Base-by-base conservation (phyloP, 92 coral and sea anemone species). In the Porites lobata region DNA sequence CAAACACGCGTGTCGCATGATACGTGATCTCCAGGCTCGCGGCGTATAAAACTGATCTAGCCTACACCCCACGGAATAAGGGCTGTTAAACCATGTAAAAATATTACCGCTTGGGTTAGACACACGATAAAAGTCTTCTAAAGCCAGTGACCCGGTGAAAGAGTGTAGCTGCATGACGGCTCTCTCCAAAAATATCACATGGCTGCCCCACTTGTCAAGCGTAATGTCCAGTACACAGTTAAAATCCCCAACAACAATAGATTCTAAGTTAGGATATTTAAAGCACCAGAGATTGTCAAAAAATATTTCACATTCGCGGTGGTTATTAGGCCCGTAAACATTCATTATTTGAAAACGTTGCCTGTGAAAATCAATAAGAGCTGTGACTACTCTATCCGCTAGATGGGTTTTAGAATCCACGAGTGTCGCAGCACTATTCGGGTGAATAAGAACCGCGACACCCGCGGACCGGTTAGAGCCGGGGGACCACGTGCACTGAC, bases 401-500 rank as follows among this genome's bases (percentile, higher is more conserved):
- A 59, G n/a, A 67, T 68, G 68, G 9, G n/a, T 14, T 7, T 68
- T 19, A 2, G 3, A 14, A 72, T 51, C 24, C 7, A 2, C 18
- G 76, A 81, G 13, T 54, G 22, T 47, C 14, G 29, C 53, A 1
- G 69, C 2, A 26, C 83, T n/a, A 7, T 43, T 8, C 7, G 70
- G 56, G 52, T 68, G 69, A 59, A 83, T 14, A 3, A 83, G 53
- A 1, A 83, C 54, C 9, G 50, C 89, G 8, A 76, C 85, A 1
- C 89, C 81, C 17, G 66, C 47, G 9, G 72, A 65, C 12, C 69
- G 65, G 3, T 53, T 70, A 4, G 83, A 57, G 5, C 92, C 76
- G 1, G 86, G 92, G n/a, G 92, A 84, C 91, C 76, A 87, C 24
- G 62, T n/a, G 9, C 14, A 53, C 24, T 32, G 77, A 26, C 67